Percentiles rank a stretch among this genome's conserved stretches.
phyloP scores from a whole-genome alignment of 2,113 vertebrate genomes.

The Etheostoma spectabile region DNA sequence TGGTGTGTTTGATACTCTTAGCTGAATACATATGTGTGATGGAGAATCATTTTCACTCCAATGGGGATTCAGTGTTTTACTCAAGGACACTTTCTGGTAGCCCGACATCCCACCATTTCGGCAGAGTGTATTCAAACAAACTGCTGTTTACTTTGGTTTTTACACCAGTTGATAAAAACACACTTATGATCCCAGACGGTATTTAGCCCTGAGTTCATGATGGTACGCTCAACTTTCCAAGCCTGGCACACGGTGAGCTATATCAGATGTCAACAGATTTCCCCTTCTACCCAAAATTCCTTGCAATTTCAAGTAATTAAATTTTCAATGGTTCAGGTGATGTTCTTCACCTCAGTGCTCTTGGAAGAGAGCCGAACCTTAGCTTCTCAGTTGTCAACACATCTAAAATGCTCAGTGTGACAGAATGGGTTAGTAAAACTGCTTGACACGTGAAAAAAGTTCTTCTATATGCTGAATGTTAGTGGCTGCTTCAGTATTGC shows the following conservation, averaged over 20 bases:
- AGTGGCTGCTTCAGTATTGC: neutral
- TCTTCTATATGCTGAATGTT: neutral
- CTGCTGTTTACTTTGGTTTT: too few species aligned
- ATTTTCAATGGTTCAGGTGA: neutral
- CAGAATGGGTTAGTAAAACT: neutral
- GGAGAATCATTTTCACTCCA: neutral
- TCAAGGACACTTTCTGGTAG: neutral
- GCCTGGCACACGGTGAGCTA: neutral
- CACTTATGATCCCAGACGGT: neutral
- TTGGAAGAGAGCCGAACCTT: neutral
- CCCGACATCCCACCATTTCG: too few species aligned
- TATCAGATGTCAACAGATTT: neutral
- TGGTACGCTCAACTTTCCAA: neutral
- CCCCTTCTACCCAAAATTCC: constrained; percentile 6
- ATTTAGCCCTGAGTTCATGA: neutral
- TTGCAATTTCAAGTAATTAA: constrained; percentile 19
- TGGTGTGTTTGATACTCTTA: neutral
- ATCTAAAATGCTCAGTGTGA: neutral
- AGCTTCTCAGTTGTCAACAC: neutral
- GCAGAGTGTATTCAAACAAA: neutral
- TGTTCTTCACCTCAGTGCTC: neutral
- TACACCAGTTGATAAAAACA: neutral
- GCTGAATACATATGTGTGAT: neutral
- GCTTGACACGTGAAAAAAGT: neutral
- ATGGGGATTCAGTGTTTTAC: neutral